These are phyloP conservation scores for Machaerirhynchus nigripectus DNA, from an alignment of 2,113 vertebrate genomes.

Conservation along the genomic window DNA sequence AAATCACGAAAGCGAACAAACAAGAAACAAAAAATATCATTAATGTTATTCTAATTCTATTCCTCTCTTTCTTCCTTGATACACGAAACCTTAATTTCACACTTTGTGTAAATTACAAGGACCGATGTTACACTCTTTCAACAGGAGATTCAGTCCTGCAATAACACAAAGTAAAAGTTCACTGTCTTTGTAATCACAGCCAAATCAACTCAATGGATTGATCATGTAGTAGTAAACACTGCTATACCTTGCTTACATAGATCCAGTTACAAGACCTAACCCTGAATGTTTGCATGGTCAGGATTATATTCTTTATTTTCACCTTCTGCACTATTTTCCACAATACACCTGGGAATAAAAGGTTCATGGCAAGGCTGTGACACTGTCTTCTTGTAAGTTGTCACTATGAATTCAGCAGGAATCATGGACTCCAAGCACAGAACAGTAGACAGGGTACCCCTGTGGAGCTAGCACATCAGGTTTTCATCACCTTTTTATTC, in stretches of 20 bases:
- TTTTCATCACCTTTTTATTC: conserved; percentile 18
- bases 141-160: background rate
- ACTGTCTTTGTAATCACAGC: background rate
- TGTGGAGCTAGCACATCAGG: background rate
- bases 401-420: background rate
- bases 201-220: background rate
- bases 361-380: background rate
- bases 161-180: background rate
- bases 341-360: background rate
- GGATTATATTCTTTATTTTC: background rate
- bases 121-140: background rate
- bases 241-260: background rate
- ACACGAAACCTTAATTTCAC: background rate
- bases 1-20: background rate
- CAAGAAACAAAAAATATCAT: background rate
- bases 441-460: background rate
- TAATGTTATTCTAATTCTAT: background rate
- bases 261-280: background rate
- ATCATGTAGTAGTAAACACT: background rate
- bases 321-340: background rate
- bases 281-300: background rate
- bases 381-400: background rate
- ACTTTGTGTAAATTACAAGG: background rate
- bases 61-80: background rate
- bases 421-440: background rate